A percentile compares a stretch with the other conserved stretches of the same genome.
Conservation (phyloP, 1,140 invertebrate genomes). For the Pygmarrhopalites habei region DNA sequence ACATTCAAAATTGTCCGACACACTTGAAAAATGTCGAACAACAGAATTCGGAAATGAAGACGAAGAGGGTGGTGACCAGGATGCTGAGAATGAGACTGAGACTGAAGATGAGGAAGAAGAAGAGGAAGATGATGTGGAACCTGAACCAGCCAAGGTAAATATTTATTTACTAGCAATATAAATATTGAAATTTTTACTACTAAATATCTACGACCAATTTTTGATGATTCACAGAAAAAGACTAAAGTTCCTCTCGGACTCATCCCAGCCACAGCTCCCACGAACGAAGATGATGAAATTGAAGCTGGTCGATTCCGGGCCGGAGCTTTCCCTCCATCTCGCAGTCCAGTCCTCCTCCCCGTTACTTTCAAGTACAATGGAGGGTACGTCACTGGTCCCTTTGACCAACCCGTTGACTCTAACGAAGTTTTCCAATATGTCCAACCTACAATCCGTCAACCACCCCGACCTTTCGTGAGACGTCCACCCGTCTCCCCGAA, state of each 20-base stretch:
- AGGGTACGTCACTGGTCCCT: slow-evolving; percentile 9
- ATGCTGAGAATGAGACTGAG: slow-evolving; percentile 9
- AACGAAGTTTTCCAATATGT: slow-evolving; percentile 5
- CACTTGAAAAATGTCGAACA: not conserved
- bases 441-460: not conserved
- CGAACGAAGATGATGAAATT: slow-evolving; percentile 12
- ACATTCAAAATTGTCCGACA: not conserved
- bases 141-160: not conserved
- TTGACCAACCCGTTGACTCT: not conserved
- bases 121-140: slow-evolving; percentile 27
- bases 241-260: slow-evolving; percentile 18
- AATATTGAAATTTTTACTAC: no score
- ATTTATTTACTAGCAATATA: no score
- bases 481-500: not conserved
- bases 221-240: not conserved
- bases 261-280: slow-evolving; percentile 7
- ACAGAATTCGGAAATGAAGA: not conserved
- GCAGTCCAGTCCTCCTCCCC: slow-evolving; percentile 29
- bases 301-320: not conserved
- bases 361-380: slow-evolving; percentile 13
- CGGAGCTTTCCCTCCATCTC: slow-evolving; percentile 32
- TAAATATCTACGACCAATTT: no score
- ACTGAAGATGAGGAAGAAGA: slow-evolving; percentile 16
- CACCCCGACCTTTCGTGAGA: no score
- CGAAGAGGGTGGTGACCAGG: not conserved